Base-by-base conservation (phyloP, 2,797 vertebrate species). In the Borostomias antarcticus region DNA sequence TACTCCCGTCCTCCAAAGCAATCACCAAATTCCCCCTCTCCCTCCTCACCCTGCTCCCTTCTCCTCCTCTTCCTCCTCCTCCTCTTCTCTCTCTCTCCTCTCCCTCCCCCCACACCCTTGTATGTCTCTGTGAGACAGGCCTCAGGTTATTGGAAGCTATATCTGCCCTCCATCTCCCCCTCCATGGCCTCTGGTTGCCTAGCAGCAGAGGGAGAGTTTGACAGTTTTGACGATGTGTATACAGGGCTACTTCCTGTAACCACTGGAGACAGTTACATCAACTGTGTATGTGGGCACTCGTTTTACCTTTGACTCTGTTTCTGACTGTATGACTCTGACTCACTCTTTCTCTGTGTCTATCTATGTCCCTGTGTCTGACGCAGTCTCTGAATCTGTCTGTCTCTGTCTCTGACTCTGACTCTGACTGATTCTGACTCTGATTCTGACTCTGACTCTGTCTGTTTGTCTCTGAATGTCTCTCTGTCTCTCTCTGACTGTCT, bases 161-260 rank as follows among this genome's bases (percentile, higher is more conserved):
- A 66, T 19, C 28, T 17, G 13, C 25, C 43, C 10, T 17, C 23
- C 64, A 30, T 26, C 21, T 57, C 17, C 19, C 51, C 11, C 40
- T 15, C 58, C 63, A 45, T 61, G 62, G 54, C 43, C 29, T 3
- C 45, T 37, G 25, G 50, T 79, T 82, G 64, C 77, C 60, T 77
- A 72, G 75, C 75, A 82, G 64, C 75, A 63, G 76, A 68, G 37
- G 58, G 45, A 66, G 40, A 62, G 57, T 66, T 78, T 72, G 80
- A 78, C 73, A 40, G 72, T 62, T 75, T 81, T 79, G 82, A 86
- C 61, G 80, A 74, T 53, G 69, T 69, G 69, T 64, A 78, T 37
- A 54, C 63, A 48, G 61, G 65, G 62, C 70, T 73, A 70, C 85
- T 90, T 90, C 88, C 88, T 90, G 83, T 86, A 89, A 90, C 87